These are phyloP conservation scores for Drosophila truncata DNA, from an alignment of 1,140 invertebrate species.

Conservation along the genomic window DNA sequence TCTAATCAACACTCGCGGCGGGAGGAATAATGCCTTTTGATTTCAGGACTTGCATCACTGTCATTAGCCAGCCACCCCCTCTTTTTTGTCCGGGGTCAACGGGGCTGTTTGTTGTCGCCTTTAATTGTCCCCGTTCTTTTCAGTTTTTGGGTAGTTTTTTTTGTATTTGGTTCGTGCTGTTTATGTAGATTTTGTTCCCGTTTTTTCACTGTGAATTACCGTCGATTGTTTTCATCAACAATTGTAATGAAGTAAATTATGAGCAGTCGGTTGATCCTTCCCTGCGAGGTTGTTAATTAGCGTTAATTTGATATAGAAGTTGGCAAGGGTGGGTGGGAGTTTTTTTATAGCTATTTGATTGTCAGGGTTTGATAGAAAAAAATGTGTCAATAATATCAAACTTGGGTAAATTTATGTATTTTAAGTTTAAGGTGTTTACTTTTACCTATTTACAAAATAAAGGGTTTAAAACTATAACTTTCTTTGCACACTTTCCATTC, in stretches of 20 bases:
- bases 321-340: slow-evolving; percentile 31
- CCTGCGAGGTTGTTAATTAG: slow-evolving; percentile 66
- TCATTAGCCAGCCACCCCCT: slow-evolving; percentile 75
- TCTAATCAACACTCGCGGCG: slow-evolving; percentile 65
- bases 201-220: slow-evolving; percentile 66
- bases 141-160: slow-evolving; percentile 69
- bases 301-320: slow-evolving; percentile 73
- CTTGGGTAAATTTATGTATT: not conserved
- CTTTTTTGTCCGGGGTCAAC: slow-evolving; percentile 39
- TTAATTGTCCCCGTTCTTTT: slow-evolving; percentile 65
- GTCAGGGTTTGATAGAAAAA: slow-evolving; percentile 2
- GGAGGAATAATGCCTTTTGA: slow-evolving; percentile 73
- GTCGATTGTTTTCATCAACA: slow-evolving; percentile 83
- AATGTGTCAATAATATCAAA: not conserved
- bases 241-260: slow-evolving; percentile 83
- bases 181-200: slow-evolving; percentile 61
- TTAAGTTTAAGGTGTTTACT: not conserved
- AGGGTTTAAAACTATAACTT: slow-evolving; percentile 17
- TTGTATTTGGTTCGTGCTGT: slow-evolving; percentile 7
- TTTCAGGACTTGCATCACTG: slow-evolving; percentile 75
- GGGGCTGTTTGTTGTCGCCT: slow-evolving; percentile 80
- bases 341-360: slow-evolving; percentile 54
- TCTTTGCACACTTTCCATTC: fast-evolving
- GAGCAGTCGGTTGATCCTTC: slow-evolving; percentile 48
- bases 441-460: not conserved